Evolutionary conservation across 2,888 invertebrate species (phyloP).

Genomic region (Scelioninae gen. 2): DNA sequence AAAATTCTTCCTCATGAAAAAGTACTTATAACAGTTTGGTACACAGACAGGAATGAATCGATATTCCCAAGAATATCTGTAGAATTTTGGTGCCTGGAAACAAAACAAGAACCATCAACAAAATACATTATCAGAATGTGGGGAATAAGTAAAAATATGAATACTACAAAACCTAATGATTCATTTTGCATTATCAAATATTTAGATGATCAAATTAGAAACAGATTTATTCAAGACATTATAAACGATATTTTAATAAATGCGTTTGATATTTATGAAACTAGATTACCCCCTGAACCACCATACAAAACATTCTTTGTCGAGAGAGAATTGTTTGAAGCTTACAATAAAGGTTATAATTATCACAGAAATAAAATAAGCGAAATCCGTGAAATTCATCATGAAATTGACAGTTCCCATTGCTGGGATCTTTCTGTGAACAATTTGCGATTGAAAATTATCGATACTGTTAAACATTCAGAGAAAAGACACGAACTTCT

Average conservation of each 20-base stretch:
- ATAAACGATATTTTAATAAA: slow-evolving; percentile 18
- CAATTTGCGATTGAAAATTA: slow-evolving; percentile 25
- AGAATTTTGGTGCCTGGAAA: slow-evolving; percentile 42
- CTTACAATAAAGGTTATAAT: slow-evolving; percentile 25
- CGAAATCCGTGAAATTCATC: slow-evolving; percentile 1
- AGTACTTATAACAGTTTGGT: slow-evolving; percentile 17
- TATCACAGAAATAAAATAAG: slow-evolving; percentile 33
- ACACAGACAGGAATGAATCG: neutral
- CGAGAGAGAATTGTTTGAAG: slow-evolving; percentile 39
- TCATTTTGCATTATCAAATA: neutral
- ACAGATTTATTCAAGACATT: slow-evolving; percentile 23
- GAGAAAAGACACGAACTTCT: slow-evolving; percentile 14
- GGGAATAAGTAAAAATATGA: slow-evolving; percentile 16
- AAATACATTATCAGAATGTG: slow-evolving; percentile 31
- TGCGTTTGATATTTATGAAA: slow-evolving; percentile 28
- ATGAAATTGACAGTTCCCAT: slow-evolving; percentile 4
- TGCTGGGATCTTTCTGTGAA: slow-evolving; percentile 36
- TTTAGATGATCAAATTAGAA: slow-evolving; percentile 1
- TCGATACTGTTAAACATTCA: neutral
- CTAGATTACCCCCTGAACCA: slow-evolving; percentile 26
- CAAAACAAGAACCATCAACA: neutral
- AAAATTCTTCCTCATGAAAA: slow-evolving; percentile 24
- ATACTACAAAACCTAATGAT: neutral
- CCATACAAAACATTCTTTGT: slow-evolving; percentile 34
- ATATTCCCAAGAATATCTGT: slow-evolving; percentile 13